Evolutionary conservation across 2,888 invertebrate genomes (phyloP).

Genomic region (Octodonta nipae): DNA sequence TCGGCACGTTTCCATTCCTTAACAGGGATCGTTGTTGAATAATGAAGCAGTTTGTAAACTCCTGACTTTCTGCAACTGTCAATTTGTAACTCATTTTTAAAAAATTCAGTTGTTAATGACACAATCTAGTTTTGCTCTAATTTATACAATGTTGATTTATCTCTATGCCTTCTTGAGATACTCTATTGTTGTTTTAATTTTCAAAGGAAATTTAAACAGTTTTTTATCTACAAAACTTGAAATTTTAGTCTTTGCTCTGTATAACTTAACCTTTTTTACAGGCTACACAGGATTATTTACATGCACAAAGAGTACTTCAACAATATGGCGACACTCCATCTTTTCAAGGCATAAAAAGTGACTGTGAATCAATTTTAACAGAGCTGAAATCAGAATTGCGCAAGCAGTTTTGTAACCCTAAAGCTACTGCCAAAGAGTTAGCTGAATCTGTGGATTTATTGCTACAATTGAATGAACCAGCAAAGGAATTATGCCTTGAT

Average conservation of each 20-base stretch:
- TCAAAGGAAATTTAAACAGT: no score
- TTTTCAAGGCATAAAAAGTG: constrained; percentile 85
- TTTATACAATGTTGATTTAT: no score
- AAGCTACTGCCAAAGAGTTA: constrained; percentile 65
- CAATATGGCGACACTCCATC: constrained; percentile 90
- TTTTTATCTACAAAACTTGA: neutral
- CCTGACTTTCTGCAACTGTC: no score
- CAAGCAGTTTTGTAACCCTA: constrained; percentile 61
- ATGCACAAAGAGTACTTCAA: constrained; percentile 78
- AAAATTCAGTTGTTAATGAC: no score
- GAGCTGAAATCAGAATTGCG: constrained; percentile 66
- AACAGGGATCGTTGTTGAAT: no score
- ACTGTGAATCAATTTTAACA: constrained; percentile 74
- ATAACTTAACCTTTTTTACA: constrained; percentile 19
- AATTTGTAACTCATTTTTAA: no score
- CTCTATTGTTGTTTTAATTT: constrained; percentile 2
- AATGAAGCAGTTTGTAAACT: no score
- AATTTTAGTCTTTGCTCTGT: constrained; percentile 2
- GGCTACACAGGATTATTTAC: constrained; percentile 85
- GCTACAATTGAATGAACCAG: constrained; percentile 71
- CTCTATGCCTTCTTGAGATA: no score
- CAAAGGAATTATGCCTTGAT: constrained; percentile 64
- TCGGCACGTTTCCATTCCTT: no score
- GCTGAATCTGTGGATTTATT: constrained; percentile 77
- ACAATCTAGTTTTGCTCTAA: no score